Evolutionary conservation across 2,797 vertebrate genomes (phyloP).

Genomic region (Epinephelus coioides): DNA sequence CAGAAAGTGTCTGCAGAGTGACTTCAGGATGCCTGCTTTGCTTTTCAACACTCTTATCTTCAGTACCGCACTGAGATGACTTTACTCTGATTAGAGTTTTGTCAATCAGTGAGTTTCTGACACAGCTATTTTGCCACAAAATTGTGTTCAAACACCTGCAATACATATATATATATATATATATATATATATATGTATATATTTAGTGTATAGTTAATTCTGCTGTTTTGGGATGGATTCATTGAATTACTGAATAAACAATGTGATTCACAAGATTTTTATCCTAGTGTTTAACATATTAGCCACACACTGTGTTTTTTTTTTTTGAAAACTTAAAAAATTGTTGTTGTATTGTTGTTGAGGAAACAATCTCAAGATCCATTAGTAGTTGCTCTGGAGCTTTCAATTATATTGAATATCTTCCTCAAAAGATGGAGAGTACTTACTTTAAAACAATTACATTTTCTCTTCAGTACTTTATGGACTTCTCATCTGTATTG

Average conservation of each 20-base stretch:
- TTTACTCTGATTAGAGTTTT: not conserved
- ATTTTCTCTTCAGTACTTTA: not conserved
- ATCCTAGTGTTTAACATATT: not conserved
- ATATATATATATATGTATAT: too few species aligned
- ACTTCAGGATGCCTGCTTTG: not conserved
- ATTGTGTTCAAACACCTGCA: not conserved
- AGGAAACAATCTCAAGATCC: not conserved
- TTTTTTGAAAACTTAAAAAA: not conserved
- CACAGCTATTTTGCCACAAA: not conserved
- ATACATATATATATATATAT: not conserved
- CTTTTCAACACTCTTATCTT: not conserved
- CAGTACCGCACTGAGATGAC: not conserved
- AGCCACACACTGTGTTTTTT: not conserved
- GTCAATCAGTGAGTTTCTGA: not conserved
- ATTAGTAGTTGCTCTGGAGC: not conserved
- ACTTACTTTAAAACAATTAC: not conserved
- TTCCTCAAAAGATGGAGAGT: not conserved
- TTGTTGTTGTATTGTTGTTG: too few species aligned
- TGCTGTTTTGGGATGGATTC: not conserved
- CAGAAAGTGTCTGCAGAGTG: not conserved
- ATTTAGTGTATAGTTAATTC: too few species aligned
- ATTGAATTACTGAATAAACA: not conserved
- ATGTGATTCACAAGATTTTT: too few species aligned
- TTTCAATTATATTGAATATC: not conserved
- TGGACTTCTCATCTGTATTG: too few species aligned